Evolutionary conservation across 2,113 vertebrate species (phyloP).

Genomic region (Heterotilapia buettikoferi): DNA sequence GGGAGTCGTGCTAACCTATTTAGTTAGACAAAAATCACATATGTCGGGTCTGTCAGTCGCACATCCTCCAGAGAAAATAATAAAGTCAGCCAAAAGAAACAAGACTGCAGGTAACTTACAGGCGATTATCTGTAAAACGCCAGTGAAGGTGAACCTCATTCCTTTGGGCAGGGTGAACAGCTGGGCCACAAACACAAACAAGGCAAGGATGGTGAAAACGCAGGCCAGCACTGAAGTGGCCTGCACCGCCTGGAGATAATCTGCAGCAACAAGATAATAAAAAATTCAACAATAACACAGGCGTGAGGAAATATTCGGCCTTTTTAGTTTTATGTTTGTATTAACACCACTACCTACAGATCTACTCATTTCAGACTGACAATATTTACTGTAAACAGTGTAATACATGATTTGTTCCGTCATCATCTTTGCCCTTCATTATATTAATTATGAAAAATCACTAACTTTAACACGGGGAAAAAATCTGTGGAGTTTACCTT

Average conservation of each 20-base stretch:
- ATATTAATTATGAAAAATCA: neutral
- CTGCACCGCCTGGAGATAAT: constrained; percentile 82
- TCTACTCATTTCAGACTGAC: neutral
- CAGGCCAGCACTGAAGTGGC: constrained; percentile 89
- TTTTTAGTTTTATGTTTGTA: neutral
- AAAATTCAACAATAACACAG: neutral
- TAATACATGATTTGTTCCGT: neutral
- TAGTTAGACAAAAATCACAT: neutral
- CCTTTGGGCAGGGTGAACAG: constrained; percentile 94
- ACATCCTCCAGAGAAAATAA: neutral
- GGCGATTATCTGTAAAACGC: constrained; percentile 84
- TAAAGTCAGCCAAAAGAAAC: neutral
- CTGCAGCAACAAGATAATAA: constrained; percentile 43
- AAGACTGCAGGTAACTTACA: constrained; percentile 69
- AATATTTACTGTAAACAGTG: neutral
- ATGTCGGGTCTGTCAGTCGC: neutral
- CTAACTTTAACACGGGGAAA: neutral
- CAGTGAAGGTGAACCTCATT: constrained; percentile 89
- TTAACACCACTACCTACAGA: neutral
- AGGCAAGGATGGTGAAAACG: constrained; percentile 83
- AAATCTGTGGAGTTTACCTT: constrained; percentile 29
- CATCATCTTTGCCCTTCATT: neutral
- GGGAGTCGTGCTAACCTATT: neutral
- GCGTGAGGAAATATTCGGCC: neutral
- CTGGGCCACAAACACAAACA: constrained; percentile 87